phyloP scores from a whole-genome alignment of 2,113 vertebrate genomes.

The Chloropsis hardwickii region DNA sequence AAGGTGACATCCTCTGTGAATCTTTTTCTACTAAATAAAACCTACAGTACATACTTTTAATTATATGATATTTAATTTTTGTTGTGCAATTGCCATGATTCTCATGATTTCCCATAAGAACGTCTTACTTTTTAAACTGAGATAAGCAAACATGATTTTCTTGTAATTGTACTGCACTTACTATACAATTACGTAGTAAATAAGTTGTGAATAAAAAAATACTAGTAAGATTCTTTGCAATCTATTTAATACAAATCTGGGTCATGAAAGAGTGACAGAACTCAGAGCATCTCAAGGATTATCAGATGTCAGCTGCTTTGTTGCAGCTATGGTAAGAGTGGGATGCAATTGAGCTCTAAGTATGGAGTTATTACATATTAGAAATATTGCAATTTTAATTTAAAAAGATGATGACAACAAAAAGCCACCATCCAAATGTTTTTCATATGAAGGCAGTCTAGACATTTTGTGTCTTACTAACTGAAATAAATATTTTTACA shows the following conservation, averaged over 20 bases:
- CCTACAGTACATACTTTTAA: background rate
- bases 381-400: background rate
- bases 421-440: background rate
- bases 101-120: no score
- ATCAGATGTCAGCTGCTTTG: background rate
- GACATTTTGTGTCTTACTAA: background rate
- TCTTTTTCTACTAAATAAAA: constrained; percentile 14
- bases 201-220: constrained; percentile 59
- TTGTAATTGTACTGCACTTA: constrained; percentile 57
- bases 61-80: constrained; percentile 34
- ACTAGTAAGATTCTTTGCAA: constrained; percentile 39
- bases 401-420: background rate
- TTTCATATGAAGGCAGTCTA: background rate
- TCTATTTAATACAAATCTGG: constrained; percentile 47
- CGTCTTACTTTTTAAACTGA: constrained; percentile 55
- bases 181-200: constrained; percentile 50
- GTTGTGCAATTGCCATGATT: background rate
- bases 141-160: constrained; percentile 53
- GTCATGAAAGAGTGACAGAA: constrained; percentile 27
- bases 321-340: background rate
- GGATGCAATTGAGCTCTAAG: background rate
- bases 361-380: background rate
- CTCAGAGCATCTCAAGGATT: constrained; percentile 1
- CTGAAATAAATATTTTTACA: background rate
- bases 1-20: background rate